Evolutionary conservation across 2,113 vertebrate species (phyloP).

Genomic region (Podocnemis expansa): DNA sequence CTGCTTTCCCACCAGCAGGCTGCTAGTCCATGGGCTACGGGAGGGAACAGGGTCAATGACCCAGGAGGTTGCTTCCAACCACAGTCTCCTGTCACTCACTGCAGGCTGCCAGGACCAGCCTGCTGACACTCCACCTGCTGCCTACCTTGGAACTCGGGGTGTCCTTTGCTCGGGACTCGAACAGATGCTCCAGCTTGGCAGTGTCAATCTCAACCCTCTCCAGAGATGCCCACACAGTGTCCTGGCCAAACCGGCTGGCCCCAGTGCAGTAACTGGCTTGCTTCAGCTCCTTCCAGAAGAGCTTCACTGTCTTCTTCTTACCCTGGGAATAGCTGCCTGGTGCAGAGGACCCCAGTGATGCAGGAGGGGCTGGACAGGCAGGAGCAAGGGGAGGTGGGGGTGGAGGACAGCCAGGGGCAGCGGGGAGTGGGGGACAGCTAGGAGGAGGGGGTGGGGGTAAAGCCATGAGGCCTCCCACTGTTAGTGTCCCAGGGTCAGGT

Average conservation of each 20-base stretch:
- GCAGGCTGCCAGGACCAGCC: neutral
- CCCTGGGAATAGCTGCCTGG: slow-evolving; percentile 53
- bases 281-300: slow-evolving; percentile 97
- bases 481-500: neutral
- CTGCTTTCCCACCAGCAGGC: neutral
- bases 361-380: slow-evolving; percentile 41
- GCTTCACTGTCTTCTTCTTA: slow-evolving; percentile 92
- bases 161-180: slow-evolving; percentile 94
- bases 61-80: neutral
- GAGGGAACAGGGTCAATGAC: neutral
- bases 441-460: slow-evolving; percentile 67
- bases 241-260: slow-evolving; percentile 81
- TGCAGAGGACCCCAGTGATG: neutral
- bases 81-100: neutral
- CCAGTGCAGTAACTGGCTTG: slow-evolving; percentile 72
- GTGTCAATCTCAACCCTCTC: slow-evolving; percentile 88
- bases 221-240: slow-evolving; percentile 91
- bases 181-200: slow-evolving; percentile 89
- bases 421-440: slow-evolving; percentile 63
- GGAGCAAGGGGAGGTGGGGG: slow-evolving; percentile 7
- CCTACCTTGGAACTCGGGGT: slow-evolving; percentile 86
- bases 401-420: neutral
- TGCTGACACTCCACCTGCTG: rapidly evolving
- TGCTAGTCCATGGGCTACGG: neutral
- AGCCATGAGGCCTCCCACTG: neutral